Evolutionary conservation across 2,888 invertebrate species (phyloP).

Genomic region (Epistrophe eligans): DNA sequence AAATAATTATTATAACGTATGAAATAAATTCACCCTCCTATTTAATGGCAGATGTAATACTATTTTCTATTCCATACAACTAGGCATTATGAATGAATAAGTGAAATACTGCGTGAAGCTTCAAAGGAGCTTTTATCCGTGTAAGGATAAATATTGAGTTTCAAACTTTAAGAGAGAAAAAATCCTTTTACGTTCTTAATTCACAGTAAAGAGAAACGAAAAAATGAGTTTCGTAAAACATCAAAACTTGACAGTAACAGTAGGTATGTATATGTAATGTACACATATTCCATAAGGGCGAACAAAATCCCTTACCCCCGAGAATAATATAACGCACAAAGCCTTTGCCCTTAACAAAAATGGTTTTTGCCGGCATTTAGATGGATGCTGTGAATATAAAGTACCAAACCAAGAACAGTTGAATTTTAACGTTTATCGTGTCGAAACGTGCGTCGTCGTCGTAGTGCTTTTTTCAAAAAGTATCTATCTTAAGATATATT

Average conservation of each 20-base stretch:
- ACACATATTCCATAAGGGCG: not conserved
- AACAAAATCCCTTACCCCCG: not conserved
- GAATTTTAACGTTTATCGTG: slow-evolving; percentile 58
- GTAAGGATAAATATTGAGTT: not conserved
- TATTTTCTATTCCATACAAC: not conserved
- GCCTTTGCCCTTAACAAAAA: slow-evolving; percentile 38
- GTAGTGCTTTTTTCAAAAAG: not conserved
- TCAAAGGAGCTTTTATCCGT: slow-evolving; percentile 14
- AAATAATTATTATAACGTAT: not conserved
- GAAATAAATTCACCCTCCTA: not conserved
- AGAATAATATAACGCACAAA: slow-evolving; percentile 11
- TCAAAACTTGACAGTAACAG: not conserved
- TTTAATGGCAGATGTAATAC: not conserved
- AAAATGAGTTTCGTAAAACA: not conserved
- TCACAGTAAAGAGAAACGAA: not conserved
- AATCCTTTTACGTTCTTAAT: not conserved
- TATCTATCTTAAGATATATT: not conserved
- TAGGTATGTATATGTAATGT: not conserved
- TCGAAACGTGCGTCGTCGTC: slow-evolving; percentile 42
- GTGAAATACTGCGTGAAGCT: not conserved
- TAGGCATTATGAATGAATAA: not conserved
- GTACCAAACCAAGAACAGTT: slow-evolving; percentile 55
- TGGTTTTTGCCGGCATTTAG: slow-evolving; percentile 48
- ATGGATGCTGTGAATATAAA: slow-evolving; percentile 55
- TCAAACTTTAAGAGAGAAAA: not conserved